Conservation (phyloP, 1,140 invertebrate genomes). For the Rhizoglyphus robini region DNA sequence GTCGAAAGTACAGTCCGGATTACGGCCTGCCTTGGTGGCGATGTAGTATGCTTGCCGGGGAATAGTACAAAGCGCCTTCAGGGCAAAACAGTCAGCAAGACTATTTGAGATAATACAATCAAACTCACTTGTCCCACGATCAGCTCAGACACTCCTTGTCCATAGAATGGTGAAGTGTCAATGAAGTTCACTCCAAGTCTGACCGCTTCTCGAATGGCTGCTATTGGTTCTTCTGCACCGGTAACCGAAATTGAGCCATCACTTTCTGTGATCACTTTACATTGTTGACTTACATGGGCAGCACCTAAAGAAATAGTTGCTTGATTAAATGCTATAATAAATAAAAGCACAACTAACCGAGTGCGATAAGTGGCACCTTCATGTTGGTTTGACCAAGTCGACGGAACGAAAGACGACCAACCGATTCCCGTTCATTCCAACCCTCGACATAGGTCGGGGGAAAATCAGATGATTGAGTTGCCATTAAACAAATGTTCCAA, state of each 20-base stretch:
- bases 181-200: constrained; percentile 74
- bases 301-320: constrained; percentile 26
- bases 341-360: constrained; percentile 35
- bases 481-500: no score
- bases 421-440: constrained; percentile 42
- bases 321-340: constrained; percentile 27
- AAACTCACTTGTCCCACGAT: constrained; percentile 60
- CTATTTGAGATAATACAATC: constrained; percentile 16
- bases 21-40: constrained; percentile 78
- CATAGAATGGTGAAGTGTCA: constrained; percentile 81
- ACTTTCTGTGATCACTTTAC: not conserved
- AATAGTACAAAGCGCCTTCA: constrained; percentile 53
- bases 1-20: constrained; percentile 58
- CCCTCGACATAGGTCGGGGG: constrained; percentile 43
- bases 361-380: constrained; percentile 43
- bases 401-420: constrained; percentile 41
- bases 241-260: constrained; percentile 28
- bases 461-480: no score
- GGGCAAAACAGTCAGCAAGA: constrained; percentile 12
- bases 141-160: constrained; percentile 50
- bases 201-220: constrained; percentile 53
- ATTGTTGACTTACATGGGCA: constrained; percentile 19
- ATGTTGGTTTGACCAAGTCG: constrained; percentile 44
- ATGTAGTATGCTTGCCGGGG: constrained; percentile 71
- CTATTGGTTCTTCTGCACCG: constrained; percentile 46